Conservation (phyloP, 1,140 invertebrate genomes). For the Drosophila willistoni region DNA sequence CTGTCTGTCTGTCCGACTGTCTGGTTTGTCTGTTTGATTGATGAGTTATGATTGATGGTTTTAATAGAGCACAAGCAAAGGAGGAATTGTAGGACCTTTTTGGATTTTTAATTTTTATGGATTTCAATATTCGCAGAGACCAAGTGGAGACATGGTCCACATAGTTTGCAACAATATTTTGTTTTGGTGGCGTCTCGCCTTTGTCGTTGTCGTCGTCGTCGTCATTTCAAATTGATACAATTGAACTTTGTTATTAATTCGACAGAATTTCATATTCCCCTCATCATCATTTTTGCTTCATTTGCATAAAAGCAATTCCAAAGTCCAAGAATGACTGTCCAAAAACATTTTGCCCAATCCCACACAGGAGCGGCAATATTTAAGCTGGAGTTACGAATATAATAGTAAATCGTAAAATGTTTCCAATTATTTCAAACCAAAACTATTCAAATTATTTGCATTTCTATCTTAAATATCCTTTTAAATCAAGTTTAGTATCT, state of each 20-base stretch:
- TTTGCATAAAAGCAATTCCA: slow-evolving; percentile 53
- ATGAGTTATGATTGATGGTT: slow-evolving; percentile 69
- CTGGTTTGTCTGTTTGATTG: slow-evolving; percentile 22
- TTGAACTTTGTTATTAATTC: slow-evolving; percentile 66
- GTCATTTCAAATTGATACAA: slow-evolving; percentile 68
- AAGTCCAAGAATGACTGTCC: slow-evolving; percentile 58
- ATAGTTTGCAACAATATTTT: not conserved
- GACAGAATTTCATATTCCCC: slow-evolving; percentile 9
- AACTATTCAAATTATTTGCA: too few relatives aligned
- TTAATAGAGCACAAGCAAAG: slow-evolving; percentile 47
- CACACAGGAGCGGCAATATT: too few relatives aligned
- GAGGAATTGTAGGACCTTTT: not conserved
- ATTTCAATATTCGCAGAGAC: not conserved
- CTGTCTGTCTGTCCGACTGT: too few relatives aligned
- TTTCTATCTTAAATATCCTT: too few relatives aligned
- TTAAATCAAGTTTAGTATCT: too few relatives aligned
- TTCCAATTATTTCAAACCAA: too few relatives aligned
- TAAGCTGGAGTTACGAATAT: too few relatives aligned
- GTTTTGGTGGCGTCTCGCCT: slow-evolving; percentile 30
- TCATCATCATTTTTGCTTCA: slow-evolving; percentile 35
- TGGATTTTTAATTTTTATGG: slow-evolving; percentile 4
- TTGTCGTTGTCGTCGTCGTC: slow-evolving; percentile 19
- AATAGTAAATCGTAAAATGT: too few relatives aligned
- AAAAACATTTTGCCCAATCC: slow-evolving; percentile 8
- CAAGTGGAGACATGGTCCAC: not conserved